Evolutionary conservation across 2,888 invertebrate species (phyloP).

Genomic region (Ellobium chinense): DNA sequence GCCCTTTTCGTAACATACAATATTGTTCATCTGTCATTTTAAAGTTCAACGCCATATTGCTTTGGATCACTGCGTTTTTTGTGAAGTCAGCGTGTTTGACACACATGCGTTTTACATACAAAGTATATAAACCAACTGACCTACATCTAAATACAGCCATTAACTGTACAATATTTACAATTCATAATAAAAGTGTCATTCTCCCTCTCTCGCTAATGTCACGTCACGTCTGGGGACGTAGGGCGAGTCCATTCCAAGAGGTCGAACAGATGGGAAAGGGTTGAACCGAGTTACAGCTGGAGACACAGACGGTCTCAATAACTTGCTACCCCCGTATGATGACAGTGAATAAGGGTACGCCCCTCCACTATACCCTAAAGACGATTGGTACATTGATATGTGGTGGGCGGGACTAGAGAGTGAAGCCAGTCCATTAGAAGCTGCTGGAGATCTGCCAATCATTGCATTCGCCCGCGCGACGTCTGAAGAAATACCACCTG

Average conservation of each 20-base stretch:
- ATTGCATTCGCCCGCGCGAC: slow-evolving; percentile 5
- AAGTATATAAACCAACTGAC: not conserved
- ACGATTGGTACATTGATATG: slow-evolving; percentile 38
- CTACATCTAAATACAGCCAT: not conserved
- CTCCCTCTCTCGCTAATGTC: slow-evolving; percentile 28
- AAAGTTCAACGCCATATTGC: too few species aligned
- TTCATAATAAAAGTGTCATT: too few species aligned
- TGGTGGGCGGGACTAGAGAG: slow-evolving; percentile 29
- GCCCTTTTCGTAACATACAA: too few species aligned
- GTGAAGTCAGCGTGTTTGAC: too few species aligned
- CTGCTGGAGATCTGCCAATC: slow-evolving; percentile 19
- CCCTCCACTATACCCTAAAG: slow-evolving; percentile 34
- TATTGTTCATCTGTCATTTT: too few species aligned
- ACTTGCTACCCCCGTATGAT: slow-evolving; percentile 36
- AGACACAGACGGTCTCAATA: slow-evolving; percentile 33
- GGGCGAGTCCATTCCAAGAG: slow-evolving; percentile 38
- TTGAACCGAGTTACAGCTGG: slow-evolving; percentile 32
- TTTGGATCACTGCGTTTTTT: too few species aligned
- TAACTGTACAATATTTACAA: not conserved
- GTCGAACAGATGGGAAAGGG: slow-evolving; percentile 35
- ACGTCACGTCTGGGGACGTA: slow-evolving; percentile 32
- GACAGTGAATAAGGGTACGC: slow-evolving; percentile 39
- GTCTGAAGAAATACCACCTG: not conserved
- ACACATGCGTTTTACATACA: too few species aligned
- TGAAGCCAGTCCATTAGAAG: slow-evolving; percentile 32